Conservation (phyloP, 1,140 invertebrate species). For the Callitettix versicolor region DNA sequence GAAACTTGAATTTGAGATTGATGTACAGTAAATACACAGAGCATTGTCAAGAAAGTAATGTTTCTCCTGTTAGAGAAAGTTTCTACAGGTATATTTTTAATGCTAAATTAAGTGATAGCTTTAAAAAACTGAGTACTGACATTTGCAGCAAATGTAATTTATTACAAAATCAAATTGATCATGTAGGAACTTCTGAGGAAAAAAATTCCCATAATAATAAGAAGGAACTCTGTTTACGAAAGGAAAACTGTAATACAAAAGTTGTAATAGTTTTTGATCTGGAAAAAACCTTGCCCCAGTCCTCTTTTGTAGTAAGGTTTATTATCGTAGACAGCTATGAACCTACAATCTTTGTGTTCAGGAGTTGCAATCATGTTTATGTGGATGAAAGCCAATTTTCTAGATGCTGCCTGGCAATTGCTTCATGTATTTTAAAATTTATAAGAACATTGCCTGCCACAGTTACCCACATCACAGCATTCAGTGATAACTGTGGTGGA, state of each 20-base stretch:
- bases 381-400: slow-evolving; percentile 25
- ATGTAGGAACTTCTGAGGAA: neutral
- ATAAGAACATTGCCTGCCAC: neutral
- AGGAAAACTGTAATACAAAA: neutral
- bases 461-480: neutral
- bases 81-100: neutral
- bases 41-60: no score
- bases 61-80: neutral
- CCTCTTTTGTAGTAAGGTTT: slow-evolving; percentile 3
- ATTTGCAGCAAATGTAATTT: slow-evolving; percentile 4
- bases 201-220: neutral
- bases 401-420: slow-evolving; percentile 27
- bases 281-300: slow-evolving; percentile 1
- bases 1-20: no score
- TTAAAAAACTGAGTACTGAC: neutral
- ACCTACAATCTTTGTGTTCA: slow-evolving; percentile 5
- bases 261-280: slow-evolving; percentile 5
- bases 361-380: slow-evolving; percentile 20
- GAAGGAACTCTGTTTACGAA: neutral
- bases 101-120: neutral
- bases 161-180: neutral
- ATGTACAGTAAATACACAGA: no score
- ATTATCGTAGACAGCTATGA: slow-evolving; percentile 9
- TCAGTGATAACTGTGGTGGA: slow-evolving; percentile 10
- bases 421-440: slow-evolving; percentile 16